phyloP scores from a whole-genome alignment of 64 coral and sea anemone genomes.

The Dendrophyllia cribrosa region DNA sequence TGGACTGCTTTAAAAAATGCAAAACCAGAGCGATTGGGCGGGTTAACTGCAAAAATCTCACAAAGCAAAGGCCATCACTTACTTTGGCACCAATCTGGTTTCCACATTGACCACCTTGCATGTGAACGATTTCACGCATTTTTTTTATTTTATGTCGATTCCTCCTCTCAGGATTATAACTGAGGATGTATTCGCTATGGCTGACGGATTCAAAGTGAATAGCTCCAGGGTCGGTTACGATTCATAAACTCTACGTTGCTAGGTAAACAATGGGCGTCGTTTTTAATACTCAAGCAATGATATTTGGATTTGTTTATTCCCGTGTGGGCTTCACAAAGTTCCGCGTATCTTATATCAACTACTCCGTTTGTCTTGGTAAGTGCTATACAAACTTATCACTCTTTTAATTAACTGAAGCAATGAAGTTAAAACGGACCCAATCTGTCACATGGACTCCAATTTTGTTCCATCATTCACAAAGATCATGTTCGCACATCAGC shows the following conservation, averaged over 20 bases:
- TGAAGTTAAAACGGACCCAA: background rate
- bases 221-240: background rate
- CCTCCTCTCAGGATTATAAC: background rate
- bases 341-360: background rate
- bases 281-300: background rate
- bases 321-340: background rate
- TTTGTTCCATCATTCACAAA: background rate
- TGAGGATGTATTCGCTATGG: background rate
- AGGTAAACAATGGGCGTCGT: constrained; percentile 14
- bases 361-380: background rate
- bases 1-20: background rate
- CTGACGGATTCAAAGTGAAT: constrained; percentile 29
- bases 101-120: constrained; percentile 80
- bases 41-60: no score
- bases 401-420: constrained; percentile 23
- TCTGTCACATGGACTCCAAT: background rate
- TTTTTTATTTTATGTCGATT: background rate
- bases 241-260: constrained; percentile 25
- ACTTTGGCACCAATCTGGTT: constrained; percentile 93
- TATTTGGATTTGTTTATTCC: constrained; percentile 20
- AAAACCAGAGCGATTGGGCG: background rate
- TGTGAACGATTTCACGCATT: constrained; percentile 93
- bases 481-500: background rate
- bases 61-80: background rate
- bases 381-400: constrained; percentile 3